Conservation (phyloP, 2,888 invertebrate genomes). For the Caenorhabditis doughertyi region DNA sequence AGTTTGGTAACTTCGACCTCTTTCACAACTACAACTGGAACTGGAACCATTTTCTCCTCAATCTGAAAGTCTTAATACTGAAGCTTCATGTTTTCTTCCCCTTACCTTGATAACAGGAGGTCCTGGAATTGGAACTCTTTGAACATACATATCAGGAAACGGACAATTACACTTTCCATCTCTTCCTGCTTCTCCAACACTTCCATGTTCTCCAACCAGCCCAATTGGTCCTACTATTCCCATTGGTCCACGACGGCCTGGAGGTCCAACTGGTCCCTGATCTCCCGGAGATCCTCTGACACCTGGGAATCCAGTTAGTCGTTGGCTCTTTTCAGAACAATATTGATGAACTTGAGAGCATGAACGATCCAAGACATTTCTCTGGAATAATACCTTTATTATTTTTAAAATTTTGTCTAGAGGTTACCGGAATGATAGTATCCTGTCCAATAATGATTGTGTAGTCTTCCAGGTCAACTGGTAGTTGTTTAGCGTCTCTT, state of each 20-base stretch:
- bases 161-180: constrained; percentile 80
- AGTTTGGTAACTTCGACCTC: constrained; percentile 80
- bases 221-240: constrained; percentile 75
- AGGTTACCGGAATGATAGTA: constrained; percentile 81
- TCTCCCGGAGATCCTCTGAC: constrained; percentile 67
- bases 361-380: constrained; percentile 78
- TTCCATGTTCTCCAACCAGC: constrained; percentile 77
- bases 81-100: neutral
- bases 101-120: constrained; percentile 80
- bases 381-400: constrained; percentile 57
- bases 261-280: constrained; percentile 75
- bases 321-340: constrained; percentile 78
- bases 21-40: constrained; percentile 82
- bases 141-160: constrained; percentile 81
- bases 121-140: constrained; percentile 80
- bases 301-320: constrained; percentile 77
- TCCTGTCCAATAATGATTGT: constrained; percentile 81
- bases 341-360: constrained; percentile 80
- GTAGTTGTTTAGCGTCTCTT: constrained; percentile 58
- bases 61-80: constrained; percentile 63
- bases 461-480: constrained; percentile 77
- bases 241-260: constrained; percentile 75
- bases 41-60: constrained; percentile 81
- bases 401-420: too few relatives aligned
- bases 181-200: constrained; percentile 74